A percentile compares a stretch with the other conserved stretches of the same genome.
Evolutionary conservation across 2,113 vertebrate species (phyloP).

Genomic region (Vulpes lagopus): DNA sequence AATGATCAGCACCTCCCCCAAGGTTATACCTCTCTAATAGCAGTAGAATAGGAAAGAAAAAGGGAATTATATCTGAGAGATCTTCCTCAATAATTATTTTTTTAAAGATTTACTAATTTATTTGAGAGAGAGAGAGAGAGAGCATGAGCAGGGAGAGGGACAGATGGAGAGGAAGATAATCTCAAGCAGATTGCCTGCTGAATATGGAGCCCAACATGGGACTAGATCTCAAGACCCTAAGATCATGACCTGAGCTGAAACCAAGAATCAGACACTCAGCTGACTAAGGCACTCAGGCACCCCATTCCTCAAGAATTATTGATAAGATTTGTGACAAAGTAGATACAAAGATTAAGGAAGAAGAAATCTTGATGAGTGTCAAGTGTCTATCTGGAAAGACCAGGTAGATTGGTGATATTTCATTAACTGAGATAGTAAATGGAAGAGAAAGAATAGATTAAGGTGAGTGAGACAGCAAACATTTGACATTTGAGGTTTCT

Average conservation of each 20-base stretch:
- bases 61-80: neutral
- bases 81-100: conserved; percentile 21
- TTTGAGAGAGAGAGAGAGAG: neutral
- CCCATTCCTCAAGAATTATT: conserved; percentile 15
- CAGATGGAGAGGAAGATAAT: neutral
- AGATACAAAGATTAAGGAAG: conserved; percentile 51
- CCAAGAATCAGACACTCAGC: neutral
- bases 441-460: conserved; percentile 32
- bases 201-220: neutral
- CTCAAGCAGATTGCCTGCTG: neutral
- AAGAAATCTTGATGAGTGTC: conserved; percentile 30
- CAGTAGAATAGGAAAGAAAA: neutral
- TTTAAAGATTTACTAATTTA: neutral
- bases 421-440: conserved; percentile 29
- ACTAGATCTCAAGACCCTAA: neutral
- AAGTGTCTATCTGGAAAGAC: neutral
- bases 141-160: neutral
- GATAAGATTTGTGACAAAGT: conserved; percentile 14
- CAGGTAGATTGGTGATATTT: neutral
- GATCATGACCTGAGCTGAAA: neutral
- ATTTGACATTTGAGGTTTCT: conserved; percentile 50
- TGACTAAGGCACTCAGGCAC: neutral
- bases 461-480: conserved; percentile 29
- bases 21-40: neutral
- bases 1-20: neutral